Evolutionary conservation across 2,113 vertebrate species (phyloP).

Genomic region (Elanoides forficatus): DNA sequence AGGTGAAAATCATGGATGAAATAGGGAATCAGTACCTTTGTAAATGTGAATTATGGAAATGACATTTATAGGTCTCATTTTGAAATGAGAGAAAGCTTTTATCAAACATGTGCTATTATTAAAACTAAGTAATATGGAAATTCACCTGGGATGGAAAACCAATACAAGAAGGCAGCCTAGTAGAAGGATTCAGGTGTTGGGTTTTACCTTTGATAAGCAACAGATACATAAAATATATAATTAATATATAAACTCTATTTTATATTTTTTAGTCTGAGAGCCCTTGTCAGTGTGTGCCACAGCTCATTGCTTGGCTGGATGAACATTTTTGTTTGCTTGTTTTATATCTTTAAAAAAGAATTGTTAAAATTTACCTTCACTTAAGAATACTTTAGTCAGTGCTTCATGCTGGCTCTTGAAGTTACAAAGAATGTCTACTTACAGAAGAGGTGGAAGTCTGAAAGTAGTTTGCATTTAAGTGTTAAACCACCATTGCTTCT

Average conservation of each 20-base stretch:
- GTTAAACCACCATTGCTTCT: background rate
- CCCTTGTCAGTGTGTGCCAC: background rate
- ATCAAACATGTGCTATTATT: background rate
- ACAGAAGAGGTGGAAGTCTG: background rate
- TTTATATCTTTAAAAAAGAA: background rate
- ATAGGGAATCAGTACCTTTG: background rate
- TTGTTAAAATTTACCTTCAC: background rate
- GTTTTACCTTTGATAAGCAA: background rate
- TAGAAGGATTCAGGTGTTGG: background rate
- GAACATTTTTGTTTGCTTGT: background rate
- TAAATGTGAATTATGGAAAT: background rate
- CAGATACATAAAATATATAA: background rate
- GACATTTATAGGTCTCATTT: background rate
- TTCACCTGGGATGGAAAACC: background rate
- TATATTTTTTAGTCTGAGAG: background rate
- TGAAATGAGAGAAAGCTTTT: background rate
- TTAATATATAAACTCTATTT: background rate
- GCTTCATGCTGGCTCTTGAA: background rate
- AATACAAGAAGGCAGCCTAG: background rate
- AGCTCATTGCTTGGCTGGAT: background rate
- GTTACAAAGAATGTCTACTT: background rate
- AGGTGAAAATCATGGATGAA: background rate
- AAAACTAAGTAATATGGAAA: background rate
- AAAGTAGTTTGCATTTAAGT: background rate
- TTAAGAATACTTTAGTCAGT: background rate